A percentile compares a stretch with the other conserved stretches of the same genome.
Conservation (phyloP, 2,113 vertebrate species). For the Hystrix brachyura region DNA sequence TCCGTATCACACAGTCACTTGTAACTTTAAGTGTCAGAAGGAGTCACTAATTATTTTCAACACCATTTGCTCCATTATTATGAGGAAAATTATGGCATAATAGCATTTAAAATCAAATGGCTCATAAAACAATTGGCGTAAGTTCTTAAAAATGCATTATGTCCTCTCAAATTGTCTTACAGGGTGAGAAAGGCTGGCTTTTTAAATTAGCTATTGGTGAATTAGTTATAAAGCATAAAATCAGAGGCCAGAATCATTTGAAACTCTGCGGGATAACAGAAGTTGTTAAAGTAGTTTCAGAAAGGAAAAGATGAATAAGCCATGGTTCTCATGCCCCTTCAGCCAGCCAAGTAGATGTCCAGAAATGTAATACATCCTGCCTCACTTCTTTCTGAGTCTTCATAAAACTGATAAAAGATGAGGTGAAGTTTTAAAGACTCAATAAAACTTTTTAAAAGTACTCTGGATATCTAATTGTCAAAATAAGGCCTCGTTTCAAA, state of each 20-base stretch:
- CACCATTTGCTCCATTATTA: neutral
- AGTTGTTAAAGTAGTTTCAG: neutral
- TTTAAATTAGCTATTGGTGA: neutral
- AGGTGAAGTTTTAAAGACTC: conserved; percentile 33
- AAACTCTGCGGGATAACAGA: conserved; percentile 7
- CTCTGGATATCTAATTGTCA: neutral
- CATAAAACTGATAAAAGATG: conserved; percentile 56
- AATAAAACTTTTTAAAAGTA: conserved; percentile 66
- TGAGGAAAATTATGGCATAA: conserved; percentile 8
- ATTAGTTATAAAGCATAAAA: conserved; percentile 8
- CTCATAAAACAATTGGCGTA: neutral
- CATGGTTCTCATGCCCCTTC: neutral
- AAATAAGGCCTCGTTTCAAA: conserved; percentile 32
- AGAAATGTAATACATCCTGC: conserved; percentile 36
- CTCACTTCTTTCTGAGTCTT: neutral
- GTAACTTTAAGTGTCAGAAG: neutral
- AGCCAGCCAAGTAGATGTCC: neutral
- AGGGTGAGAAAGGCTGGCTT: neutral
- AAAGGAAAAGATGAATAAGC: conserved; percentile 61
- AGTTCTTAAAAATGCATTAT: conserved; percentile 13
- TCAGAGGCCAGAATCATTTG: neutral
- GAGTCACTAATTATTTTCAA: neutral
- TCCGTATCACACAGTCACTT: neutral
- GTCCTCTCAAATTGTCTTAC: conserved; percentile 8
- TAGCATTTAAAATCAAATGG: neutral